phyloP scores from a whole-genome alignment of 2,888 invertebrate genomes.

The Tetragonisca angustula region DNA sequence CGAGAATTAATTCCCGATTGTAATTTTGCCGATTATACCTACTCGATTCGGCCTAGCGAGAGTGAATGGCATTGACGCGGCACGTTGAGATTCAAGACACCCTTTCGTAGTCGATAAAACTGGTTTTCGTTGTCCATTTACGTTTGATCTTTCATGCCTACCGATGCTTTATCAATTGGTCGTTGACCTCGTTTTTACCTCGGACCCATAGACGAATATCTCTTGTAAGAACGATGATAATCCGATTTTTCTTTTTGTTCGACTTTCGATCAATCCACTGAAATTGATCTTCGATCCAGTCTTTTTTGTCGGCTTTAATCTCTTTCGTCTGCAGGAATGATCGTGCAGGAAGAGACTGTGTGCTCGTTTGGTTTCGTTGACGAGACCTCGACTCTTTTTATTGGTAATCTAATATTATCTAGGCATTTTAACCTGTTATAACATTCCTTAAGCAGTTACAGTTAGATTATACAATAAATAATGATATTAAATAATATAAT shows the following conservation, averaged over 20 bases:
- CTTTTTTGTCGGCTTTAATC: background rate
- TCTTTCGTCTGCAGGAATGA: background rate
- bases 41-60: background rate
- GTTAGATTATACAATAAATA: no score
- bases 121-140: slow-evolving; percentile 30
- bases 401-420: background rate
- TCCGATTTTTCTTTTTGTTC: background rate
- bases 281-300: background rate
- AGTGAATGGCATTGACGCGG: slow-evolving; percentile 30
- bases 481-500: no score
- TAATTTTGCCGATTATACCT: no score
- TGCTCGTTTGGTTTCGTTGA: background rate
- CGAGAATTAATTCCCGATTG: no score
- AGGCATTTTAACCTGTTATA: no score
- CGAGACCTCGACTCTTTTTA: background rate
- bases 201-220: background rate
- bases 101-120: slow-evolving; percentile 50
- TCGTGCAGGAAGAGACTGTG: background rate
- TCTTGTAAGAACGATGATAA: background rate
- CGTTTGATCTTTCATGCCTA: slow-evolving; percentile 35
- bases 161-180: slow-evolving; percentile 18
- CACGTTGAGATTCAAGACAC: slow-evolving; percentile 25
- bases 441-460: background rate
- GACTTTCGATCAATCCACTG: background rate
- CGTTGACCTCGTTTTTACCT: slow-evolving; percentile 19